A percentile compares a stretch with the other conserved stretches of the same genome.
phyloP scores from a whole-genome alignment of 2,888 invertebrate genomes.

The Rotaria magnacalcarata region DNA sequence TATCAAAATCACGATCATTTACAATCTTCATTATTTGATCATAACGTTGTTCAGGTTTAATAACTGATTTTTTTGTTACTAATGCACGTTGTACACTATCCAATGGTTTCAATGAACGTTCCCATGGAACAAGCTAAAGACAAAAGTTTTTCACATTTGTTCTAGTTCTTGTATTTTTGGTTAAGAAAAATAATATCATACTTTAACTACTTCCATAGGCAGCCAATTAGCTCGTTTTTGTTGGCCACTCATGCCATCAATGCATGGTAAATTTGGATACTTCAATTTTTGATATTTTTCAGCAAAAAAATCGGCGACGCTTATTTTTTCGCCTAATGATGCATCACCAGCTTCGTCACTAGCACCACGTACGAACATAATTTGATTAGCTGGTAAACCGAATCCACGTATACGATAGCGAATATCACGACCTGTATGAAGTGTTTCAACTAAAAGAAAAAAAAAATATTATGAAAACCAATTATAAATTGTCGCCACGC shows the following conservation, averaged over 20 bases:
- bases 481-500: neutral
- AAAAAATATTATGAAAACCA: no score
- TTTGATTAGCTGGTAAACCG: slow-evolving; percentile 23
- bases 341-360: neutral
- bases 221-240: slow-evolving; percentile 34
- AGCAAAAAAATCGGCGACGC: slow-evolving; percentile 26
- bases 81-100: slow-evolving; percentile 1
- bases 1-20: neutral
- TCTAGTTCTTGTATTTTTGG: no score
- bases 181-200: neutral
- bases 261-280: slow-evolving; percentile 20
- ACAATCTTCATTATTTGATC: slow-evolving; percentile 6
- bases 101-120: slow-evolving; percentile 24
- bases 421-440: slow-evolving; percentile 35
- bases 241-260: slow-evolving; percentile 5
- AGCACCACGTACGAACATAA: neutral
- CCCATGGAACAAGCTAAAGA: slow-evolving; percentile 30
- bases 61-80: slow-evolving; percentile 1
- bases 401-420: slow-evolving; percentile 31
- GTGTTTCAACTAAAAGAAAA: neutral
- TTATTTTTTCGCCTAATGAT: neutral
- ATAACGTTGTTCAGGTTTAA: slow-evolving; percentile 21
- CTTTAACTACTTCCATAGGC: slow-evolving; percentile 25
- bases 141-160: no score
- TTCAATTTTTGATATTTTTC: slow-evolving; percentile 28